Evolutionary conservation across 1,140 invertebrate genomes (phyloP).

Genomic region (Pantala flavescens): DNA sequence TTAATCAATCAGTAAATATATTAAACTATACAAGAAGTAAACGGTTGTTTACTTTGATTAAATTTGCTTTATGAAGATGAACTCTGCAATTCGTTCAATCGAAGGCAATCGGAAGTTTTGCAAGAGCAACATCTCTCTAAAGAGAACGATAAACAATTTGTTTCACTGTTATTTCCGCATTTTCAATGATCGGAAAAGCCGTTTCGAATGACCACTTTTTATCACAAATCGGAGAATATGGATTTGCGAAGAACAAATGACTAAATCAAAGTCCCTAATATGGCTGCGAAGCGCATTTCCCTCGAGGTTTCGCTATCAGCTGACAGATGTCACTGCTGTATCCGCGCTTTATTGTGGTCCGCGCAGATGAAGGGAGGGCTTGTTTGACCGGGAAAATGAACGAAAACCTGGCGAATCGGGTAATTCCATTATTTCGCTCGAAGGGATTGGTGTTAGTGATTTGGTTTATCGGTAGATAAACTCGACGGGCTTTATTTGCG

Average conservation of each 20-base stretch:
- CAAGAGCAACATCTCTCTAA: too few species aligned
- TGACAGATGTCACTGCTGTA: background rate
- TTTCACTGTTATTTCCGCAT: too few species aligned
- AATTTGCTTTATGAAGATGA: too few species aligned
- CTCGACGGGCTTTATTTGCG: background rate
- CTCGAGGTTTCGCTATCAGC: background rate
- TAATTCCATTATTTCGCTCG: conserved; percentile 2
- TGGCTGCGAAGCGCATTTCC: background rate
- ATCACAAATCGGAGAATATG: too few species aligned
- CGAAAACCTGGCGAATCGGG: background rate
- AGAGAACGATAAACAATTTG: too few species aligned
- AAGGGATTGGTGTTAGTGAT: background rate
- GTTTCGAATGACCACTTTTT: too few species aligned
- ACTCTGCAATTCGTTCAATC: too few species aligned
- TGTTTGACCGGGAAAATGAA: background rate
- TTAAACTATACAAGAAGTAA: too few species aligned
- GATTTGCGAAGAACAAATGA: background rate
- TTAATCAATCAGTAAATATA: too few species aligned
- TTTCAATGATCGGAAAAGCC: too few species aligned
- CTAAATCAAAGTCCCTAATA: background rate
- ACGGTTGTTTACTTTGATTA: too few species aligned
- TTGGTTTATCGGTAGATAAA: background rate
- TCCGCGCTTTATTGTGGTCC: background rate
- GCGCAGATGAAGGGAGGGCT: background rate
- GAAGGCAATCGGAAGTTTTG: too few species aligned